Evolutionary conservation across 2,888 invertebrate species (phyloP).

Genomic region (Eupithecia abbreviata): DNA sequence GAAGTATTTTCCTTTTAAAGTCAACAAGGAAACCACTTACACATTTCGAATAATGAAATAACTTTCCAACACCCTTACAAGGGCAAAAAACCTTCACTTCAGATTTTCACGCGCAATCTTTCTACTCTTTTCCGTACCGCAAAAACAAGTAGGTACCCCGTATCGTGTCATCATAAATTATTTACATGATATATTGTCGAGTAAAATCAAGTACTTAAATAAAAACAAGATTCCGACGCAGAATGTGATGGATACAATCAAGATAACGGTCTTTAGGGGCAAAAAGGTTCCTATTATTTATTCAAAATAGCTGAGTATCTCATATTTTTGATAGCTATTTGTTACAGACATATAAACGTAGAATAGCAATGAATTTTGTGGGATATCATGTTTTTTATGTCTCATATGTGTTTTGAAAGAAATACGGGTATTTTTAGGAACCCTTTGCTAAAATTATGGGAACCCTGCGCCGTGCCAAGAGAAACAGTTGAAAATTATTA

Average conservation of each 20-base stretch:
- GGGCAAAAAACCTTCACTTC: not conserved
- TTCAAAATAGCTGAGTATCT: constrained; percentile 28
- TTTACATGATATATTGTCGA: constrained; percentile 5
- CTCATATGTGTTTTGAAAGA: constrained; percentile 1
- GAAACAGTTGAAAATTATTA: constrained; percentile 3
- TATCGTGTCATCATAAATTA: not conserved
- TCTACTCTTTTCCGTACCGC: not conserved
- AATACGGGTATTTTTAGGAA: not conserved
- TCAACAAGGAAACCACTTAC: not conserved
- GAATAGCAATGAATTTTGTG: constrained; percentile 12
- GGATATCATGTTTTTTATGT: not conserved
- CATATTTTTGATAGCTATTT: constrained; percentile 33
- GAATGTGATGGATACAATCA: constrained; percentile 30
- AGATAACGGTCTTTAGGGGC: constrained; percentile 29
- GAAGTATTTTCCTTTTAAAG: not conserved
- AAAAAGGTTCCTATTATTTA: constrained; percentile 31
- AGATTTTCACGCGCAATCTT: not conserved
- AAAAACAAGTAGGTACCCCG: not conserved
- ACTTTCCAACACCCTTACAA: not conserved
- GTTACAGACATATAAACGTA: constrained; percentile 32
- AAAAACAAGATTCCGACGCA: constrained; percentile 14
- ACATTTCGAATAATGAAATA: not conserved
- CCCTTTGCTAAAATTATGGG: constrained; percentile 5
- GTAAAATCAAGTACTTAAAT: constrained; percentile 9
- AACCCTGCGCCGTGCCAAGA: not conserved